A percentile compares a stretch with the other conserved stretches of the same genome.
Conservation (phyloP, 2,888 invertebrate species). For the Cerceris ruficornis region DNA sequence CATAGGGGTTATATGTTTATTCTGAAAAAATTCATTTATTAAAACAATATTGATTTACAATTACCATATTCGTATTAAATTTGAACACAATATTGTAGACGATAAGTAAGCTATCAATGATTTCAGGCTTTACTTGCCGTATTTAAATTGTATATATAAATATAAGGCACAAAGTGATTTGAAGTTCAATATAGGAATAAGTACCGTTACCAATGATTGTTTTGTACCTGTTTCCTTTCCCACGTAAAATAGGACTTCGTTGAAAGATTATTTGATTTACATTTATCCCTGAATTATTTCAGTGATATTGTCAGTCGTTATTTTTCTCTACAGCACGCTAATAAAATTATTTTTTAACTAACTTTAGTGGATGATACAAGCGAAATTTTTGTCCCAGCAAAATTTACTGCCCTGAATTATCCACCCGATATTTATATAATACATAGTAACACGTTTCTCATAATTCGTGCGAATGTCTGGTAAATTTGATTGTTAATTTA, state of each 20-base stretch:
- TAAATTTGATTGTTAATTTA: conserved; percentile 11
- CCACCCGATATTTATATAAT: conserved; percentile 4
- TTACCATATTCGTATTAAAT: conserved; percentile 4
- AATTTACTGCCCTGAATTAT: conserved; percentile 12
- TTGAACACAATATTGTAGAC: conserved; percentile 18
- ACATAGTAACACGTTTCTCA: conserved; percentile 22
- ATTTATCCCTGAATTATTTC: background rate
- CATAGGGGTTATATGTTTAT: background rate
- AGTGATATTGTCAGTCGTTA: conserved; percentile 22
- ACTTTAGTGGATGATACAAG: background rate
- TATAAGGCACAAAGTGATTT: conserved; percentile 25
- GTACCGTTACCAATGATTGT: conserved; percentile 20
- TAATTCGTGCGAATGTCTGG: background rate
- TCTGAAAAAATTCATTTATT: conserved; percentile 4
- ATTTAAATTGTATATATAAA: conserved; percentile 13
- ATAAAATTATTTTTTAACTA: conserved; percentile 24
- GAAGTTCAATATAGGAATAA: conserved; percentile 24
- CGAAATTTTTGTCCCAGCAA: conserved; percentile 28
- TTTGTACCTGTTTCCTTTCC: background rate
- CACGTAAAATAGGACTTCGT: background rate
- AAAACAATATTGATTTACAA: conserved; percentile 10
- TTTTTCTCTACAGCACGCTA: conserved; percentile 9
- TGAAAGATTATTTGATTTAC: background rate
- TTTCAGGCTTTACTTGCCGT: background rate
- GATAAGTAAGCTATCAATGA: background rate